Base-by-base conservation (phyloP, 2,888 invertebrate species). In the Hirtodrosophila alboralis region DNA sequence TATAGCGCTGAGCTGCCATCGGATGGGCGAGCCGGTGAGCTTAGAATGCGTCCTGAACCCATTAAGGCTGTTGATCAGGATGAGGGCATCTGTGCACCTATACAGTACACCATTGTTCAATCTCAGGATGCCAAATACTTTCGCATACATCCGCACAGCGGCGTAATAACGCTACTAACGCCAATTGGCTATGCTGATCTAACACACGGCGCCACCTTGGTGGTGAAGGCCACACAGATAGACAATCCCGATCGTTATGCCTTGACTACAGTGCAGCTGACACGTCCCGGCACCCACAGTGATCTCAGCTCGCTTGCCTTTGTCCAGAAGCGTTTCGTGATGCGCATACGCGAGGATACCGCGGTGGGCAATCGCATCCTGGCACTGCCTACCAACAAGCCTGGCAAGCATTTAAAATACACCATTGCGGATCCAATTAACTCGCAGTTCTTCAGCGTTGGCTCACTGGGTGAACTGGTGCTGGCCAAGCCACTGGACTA, bases 201-300 rank as follows among this genome's bases (percentile, higher is more conserved):
- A 4, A 88, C 92, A 8, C 93, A 94, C 75, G 95, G 96, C 0
- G 93, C 94, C 26, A 96, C 96, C 1, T 91, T 97, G 28, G 96
- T 97, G 41, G 93, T 97, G 12, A 95, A 95, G 93, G 95, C 95
- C 6, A 95, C 94, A 1, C 96, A 96, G 88, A 92, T 94, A 60
- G 96, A 97, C 91, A 97, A 97, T 92, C 92, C 95, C 0, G 97
- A 97, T 91, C 93, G 96, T 47, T 96, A 96, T 89, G 96, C 97
- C 0, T 91, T 97, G 59, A 95, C 96, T 1, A 97, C 97, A 0
- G 92, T 97, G 48, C 93, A 95, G 9, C 92, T 97, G 28, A 91
- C 92, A 0, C 90, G 89, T 0, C 86, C 87, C 0, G 90, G 93
- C 47, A 92, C 92, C 38, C 92, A 92, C 61, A 91, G 92, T 12